phyloP scores from a whole-genome alignment of 1,140 invertebrate genomes.

The Drosophila sechellia region DNA sequence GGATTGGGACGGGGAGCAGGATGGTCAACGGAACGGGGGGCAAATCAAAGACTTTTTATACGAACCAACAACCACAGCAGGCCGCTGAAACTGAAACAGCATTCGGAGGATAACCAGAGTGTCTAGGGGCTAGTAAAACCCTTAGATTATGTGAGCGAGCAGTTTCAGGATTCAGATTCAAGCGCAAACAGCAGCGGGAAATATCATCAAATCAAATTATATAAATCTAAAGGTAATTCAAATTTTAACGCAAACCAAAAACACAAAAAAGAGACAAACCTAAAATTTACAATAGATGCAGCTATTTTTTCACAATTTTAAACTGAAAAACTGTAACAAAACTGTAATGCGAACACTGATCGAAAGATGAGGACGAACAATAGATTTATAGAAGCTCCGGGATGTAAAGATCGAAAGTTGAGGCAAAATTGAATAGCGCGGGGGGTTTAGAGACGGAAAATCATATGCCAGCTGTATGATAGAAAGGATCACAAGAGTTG shows the following conservation, averaged over 20 bases:
- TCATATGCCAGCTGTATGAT: conserved; percentile 2
- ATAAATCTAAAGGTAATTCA: conserved; percentile 60
- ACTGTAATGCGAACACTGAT: neutral
- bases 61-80: conserved; percentile 46
- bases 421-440: neutral
- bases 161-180: conserved; percentile 16
- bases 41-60: conserved; percentile 84
- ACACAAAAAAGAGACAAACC: conserved; percentile 49
- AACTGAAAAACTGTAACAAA: conserved; percentile 51
- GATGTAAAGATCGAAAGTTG: conserved; percentile 2
- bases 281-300: conserved; percentile 75
- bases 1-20: neutral
- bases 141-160: conserved; percentile 13
- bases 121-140: conserved; percentile 20
- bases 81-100: conserved; percentile 3
- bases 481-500: conserved; percentile 8
- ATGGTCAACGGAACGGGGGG: conserved; percentile 37
- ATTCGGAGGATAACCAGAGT: conserved; percentile 16
- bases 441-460: neutral
- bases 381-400: conserved; percentile 19
- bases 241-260: conserved; percentile 66
- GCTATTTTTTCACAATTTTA: conserved; percentile 84
- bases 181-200: neutral
- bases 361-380: conserved; percentile 14
- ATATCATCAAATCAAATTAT: conserved; percentile 78